Conservation (phyloP, 2,113 vertebrate species). For the Callorhinus ursinus region DNA sequence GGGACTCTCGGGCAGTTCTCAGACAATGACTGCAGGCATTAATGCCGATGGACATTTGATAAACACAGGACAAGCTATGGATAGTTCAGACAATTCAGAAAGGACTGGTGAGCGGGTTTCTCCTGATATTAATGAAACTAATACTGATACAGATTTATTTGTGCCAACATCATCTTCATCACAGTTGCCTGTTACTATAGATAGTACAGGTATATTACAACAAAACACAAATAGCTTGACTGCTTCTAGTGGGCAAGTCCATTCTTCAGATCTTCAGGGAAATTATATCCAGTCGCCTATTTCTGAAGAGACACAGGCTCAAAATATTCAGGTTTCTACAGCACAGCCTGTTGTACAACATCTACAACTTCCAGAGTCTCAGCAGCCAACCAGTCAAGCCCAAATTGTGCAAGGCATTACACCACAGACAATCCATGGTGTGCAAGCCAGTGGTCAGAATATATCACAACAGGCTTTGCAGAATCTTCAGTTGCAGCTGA, state of each 20-base stretch:
- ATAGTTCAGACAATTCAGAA: constrained; percentile 92
- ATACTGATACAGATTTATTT: constrained; percentile 95
- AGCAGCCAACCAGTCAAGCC: constrained; percentile 93
- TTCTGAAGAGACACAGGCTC: constrained; percentile 93
- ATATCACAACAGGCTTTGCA: constrained; percentile 93
- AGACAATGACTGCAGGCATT: constrained; percentile 97
- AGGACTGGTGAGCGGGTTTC: constrained; percentile 94
- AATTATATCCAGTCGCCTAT: constrained; percentile 92
- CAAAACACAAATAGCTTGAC: constrained; percentile 91
- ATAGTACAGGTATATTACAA: constrained; percentile 93
- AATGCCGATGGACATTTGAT: constrained; percentile 98
- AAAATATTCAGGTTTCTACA: constrained; percentile 93
- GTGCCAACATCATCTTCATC: constrained; percentile 97
- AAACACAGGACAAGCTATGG: constrained; percentile 92
- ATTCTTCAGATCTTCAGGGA: constrained; percentile 94
- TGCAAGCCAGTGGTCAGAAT: constrained; percentile 90
- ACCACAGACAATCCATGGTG: constrained; percentile 91
- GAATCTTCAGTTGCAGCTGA: constrained; percentile 97
- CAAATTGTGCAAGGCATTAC: constrained; percentile 96
- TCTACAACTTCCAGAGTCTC: constrained; percentile 96
- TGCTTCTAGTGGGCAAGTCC: constrained; percentile 89
- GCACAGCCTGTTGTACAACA: constrained; percentile 93
- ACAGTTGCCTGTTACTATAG: constrained; percentile 92
- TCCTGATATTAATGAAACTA: constrained; percentile 93
- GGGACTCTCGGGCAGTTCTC: constrained; percentile 95